Evolutionary conservation across 1,140 invertebrate species (phyloP), one percentile per base, ranked within the genome.

Genomic region (Tetramorium simillimum): DNA sequence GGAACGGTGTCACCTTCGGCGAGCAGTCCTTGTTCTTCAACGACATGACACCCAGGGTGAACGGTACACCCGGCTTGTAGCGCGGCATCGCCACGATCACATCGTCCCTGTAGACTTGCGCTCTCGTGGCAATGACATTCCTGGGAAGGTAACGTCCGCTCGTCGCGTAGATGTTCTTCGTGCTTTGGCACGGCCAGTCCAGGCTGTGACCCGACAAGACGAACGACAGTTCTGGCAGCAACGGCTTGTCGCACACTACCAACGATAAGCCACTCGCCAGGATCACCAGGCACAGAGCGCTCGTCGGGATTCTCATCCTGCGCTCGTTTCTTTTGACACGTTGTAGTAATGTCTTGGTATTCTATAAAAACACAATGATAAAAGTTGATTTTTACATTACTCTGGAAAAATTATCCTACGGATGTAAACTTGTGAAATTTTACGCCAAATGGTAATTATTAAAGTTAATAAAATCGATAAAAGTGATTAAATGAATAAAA

Each of bases 111-210:
- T 95, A 96, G 60, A 97, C 95, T 86, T 97, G 97, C 0, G 95
- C 93, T 5, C 96, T 95, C 9, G 97, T 97, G 0, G 95, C 95
- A 40, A 97, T 97, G 18, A 97, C 94, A 90, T 96, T 97, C 85
- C 94, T 95, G 5, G 96, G 93, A 46, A 96, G 94, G 92, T 96
- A 97, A 33, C 96, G 95, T 3, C 96, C 96, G 3, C 95, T 95
- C 14, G 94, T 94, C 46, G 94, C 93, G 92, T 96, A 97, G 72
- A 97, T 96, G 84, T 95, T 96, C 90, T 95, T 96, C 16, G 96
- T 96, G 58, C 94, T 95, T 6, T 95, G 92, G 76, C 96, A 96
- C 12, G 96, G 96, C 95, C 96, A 97, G 1, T 94, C 89, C 0
- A 97, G 67, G 73, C 95, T 96, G 51, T 92, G 93, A 12, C 96